Base-by-base conservation (phyloP, 2,113 vertebrate genomes). In the Alethe diademata region DNA sequence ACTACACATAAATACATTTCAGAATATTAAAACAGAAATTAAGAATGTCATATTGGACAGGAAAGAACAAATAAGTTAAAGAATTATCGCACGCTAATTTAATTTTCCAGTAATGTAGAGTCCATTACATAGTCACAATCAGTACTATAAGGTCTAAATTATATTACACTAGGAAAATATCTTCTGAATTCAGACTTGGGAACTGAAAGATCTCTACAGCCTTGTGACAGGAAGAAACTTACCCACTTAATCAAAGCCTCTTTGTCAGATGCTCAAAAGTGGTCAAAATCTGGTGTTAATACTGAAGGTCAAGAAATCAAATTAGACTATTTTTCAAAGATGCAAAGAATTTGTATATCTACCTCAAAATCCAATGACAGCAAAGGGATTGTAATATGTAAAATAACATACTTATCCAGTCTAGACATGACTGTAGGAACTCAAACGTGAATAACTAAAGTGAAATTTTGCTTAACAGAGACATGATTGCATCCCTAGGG, bases 71-170 rank as follows among this genome's bases (percentile, higher is more conserved):
- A 47, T 14, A 60, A 35, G 1, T 18, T 38, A 7, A 85, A 90
- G 22, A 66, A 56, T 51, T 73, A 69, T 11, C 2, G 0, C 31
- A 84, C 0, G 0, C 6, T 33, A 65, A 42, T 90, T 92, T 56
- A 64, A 42, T 67, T 69, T 74, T 83, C 8, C 42, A 80, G 23
- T 60, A 86, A 80, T 18, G 54, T 0, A 23, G 14, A 73, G 15
- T 14, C 19, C 17, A 35, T 71, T 62, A 54, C 16, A 62, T 25
- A 66, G 62, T 25, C 2, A 2, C 4, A 40, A 56, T 54, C 53
- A 71, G 5, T 31, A 7, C 4, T 31, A 12, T 24, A 86, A 71
- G 9, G 22, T 65, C 50, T 84, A 65, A 69, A 57, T 60, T 65
- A 61, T 3, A 6, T 31, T 24, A 53, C 3, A 43, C 42, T 28